Conservation (phyloP, 2,113 vertebrate genomes). For the Herpailurus yagouaroundi region DNA sequence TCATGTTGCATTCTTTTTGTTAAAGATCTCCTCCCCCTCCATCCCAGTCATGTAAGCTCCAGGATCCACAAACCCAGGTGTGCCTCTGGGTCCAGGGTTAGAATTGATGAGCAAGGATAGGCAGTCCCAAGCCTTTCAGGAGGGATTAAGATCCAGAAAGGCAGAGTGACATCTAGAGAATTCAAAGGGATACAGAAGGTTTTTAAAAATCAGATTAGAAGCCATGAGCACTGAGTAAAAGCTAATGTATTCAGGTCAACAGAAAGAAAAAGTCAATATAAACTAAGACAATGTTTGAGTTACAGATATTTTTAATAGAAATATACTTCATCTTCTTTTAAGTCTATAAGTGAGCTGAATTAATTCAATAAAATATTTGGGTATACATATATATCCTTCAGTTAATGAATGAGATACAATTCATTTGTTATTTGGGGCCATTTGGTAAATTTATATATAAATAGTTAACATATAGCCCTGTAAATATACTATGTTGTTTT, state of each 20-base stretch:
- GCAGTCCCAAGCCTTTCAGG: background rate
- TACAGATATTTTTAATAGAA: slow-evolving; percentile 25
- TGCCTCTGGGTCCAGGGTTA: background rate
- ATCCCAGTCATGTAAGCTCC: background rate
- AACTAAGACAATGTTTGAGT: slow-evolving; percentile 17
- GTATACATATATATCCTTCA: background rate
- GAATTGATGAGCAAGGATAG: background rate
- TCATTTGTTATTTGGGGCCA: background rate
- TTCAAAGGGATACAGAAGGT: background rate
- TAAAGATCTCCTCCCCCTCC: background rate
- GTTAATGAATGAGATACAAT: background rate
- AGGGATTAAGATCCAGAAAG: background rate
- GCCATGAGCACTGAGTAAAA: background rate
- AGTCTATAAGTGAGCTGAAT: background rate
- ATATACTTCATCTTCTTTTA: background rate
- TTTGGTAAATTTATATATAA: background rate
- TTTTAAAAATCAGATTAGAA: slow-evolving; percentile 21
- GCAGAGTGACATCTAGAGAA: background rate
- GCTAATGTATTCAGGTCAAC: background rate
- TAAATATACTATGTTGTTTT: background rate
- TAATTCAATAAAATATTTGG: background rate
- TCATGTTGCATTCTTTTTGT: slow-evolving; percentile 8
- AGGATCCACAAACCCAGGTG: background rate
- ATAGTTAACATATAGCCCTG: background rate
- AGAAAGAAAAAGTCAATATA: background rate